Conservation (phyloP, 2,888 invertebrate species). For the Agriopis marginaria region DNA sequence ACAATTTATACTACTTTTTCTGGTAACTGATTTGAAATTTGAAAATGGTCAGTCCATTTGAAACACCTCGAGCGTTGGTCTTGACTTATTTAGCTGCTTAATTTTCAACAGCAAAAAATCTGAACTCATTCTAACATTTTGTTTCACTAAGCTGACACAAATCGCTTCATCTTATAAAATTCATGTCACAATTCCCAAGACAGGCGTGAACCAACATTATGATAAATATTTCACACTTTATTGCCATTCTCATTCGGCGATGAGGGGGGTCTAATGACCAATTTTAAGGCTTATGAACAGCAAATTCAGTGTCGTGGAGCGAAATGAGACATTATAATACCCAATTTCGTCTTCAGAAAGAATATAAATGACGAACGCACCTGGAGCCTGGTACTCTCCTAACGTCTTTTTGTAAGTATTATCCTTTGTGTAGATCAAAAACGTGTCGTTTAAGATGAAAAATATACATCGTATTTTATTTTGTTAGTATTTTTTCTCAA, state of each 20-base stretch:
- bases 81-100: not conserved
- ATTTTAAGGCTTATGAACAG: conserved; percentile 84
- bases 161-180: conserved; percentile 24
- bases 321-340: conserved; percentile 81
- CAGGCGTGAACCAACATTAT: conserved; percentile 56
- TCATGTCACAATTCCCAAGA: conserved; percentile 31
- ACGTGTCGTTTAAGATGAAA: not conserved
- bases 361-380: conserved; percentile 75
- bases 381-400: conserved; percentile 20
- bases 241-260: conserved; percentile 71
- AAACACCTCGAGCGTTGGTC: too few species aligned
- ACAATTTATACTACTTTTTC: too few species aligned
- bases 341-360: conserved; percentile 79
- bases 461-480: not conserved
- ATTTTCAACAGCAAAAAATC: not conserved
- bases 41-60: too few species aligned
- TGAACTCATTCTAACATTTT: not conserved
- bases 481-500: not conserved
- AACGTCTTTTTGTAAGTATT: conserved; percentile 21
- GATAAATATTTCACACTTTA: conserved; percentile 79
- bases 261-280: conserved; percentile 76
- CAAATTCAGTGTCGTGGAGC: conserved; percentile 82
- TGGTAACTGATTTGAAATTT: too few species aligned
- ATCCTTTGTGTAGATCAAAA: conserved; percentile 20
- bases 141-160: conserved; percentile 14